Evolutionary conservation across 2,797 vertebrate species (phyloP), one percentile per base, ranked within the genome.

Genomic region (Melanotaenia maccullochi): DNA sequence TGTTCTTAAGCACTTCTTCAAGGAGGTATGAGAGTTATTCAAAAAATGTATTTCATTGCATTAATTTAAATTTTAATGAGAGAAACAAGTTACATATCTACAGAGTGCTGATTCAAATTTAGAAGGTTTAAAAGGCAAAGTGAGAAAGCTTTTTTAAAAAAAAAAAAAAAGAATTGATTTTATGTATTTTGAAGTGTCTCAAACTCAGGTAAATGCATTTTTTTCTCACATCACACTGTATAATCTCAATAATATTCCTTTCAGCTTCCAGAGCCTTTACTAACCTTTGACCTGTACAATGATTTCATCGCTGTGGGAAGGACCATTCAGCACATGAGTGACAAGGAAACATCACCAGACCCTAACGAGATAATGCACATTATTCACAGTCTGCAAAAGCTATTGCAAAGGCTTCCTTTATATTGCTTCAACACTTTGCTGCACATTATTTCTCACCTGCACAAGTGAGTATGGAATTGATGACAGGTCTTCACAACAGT

Each of bases 1-100:
- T 0, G 93, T 96, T 64, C 95, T 99, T 24, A 99, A 99, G 89
- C 94, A 97, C 68, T 99, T 97, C 89, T 95, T 99, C 60, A 97
- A 97, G 81, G 96, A 97, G 92, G 97, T 98, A 90, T 35, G 36
- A n/a, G n/a, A 74, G 14, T 42, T 32, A 13, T 24, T 52, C 28
- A 5, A 56, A n/a, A 64, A 24, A 54, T 32, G 0, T 58, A 44
- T 13, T 2, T 33, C 0, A n/a, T 5, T 24, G 4, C 56, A 18
- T 7, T 9, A 2, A 25, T 70, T 42, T 42, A 13, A 14, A 3
- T 52, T 2, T 40, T 54, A 11, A 60, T 44, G 9, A 49, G 9
- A 12, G 28, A 9, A 32, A 25, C 8, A 9, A 42, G 28, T 49
- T 25, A 6, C 20, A 38, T 13, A 18, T 32, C 1, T 14, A 28